Evolutionary conservation across 92 coral and sea anemone genomes (phyloP), one percentile per base, ranked within the genome.

Genomic region (Heteractis magnifica): DNA sequence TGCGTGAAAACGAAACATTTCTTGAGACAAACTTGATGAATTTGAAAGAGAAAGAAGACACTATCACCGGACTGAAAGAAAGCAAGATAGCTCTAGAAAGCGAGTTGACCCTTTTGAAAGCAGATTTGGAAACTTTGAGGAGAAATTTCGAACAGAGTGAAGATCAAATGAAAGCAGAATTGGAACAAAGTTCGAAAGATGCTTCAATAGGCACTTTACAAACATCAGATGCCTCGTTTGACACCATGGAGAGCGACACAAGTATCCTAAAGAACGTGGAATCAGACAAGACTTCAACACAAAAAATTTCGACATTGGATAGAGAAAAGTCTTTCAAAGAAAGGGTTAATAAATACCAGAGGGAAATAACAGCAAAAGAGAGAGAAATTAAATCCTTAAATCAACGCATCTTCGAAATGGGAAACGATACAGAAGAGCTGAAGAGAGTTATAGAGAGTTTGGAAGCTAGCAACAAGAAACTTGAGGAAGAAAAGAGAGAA

Each of bases 81-180:
- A 86, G 87, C 68, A 94, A 94, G 75, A 79, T 88, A n/a, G 83
- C 87, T 52, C 21, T 94, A 77, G 94, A 92, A 71, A 88, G 91
- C 52, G 93, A 88, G 56, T 84, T 86, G n/a, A 68, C 83, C 0
- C 87, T 78, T 10, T 18, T 88, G 82, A 85, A 88, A 77, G 85
- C 88, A 6, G 92, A 94, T 62, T 56, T 82, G 70, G 93, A 90
- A 51, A 82, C 86, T 51, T 52, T 94, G 83, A 77, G 79, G 20
- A 56, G 79, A 49, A 88, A 84, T 16, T 87, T 86, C 62, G 64
- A 13, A 11, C 64, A 58, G 64, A 58, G 64, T 58, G n/a, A 58
- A 88, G 93, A 65, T 79, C 78, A 50, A 86, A 88, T 73, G 93
- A 88, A 77, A 89, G 68, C 41, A 86, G 85, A 41, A 75, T 82